phyloP scores from a whole-genome alignment of 2,113 vertebrate genomes.

The Bubo blakistoni region DNA sequence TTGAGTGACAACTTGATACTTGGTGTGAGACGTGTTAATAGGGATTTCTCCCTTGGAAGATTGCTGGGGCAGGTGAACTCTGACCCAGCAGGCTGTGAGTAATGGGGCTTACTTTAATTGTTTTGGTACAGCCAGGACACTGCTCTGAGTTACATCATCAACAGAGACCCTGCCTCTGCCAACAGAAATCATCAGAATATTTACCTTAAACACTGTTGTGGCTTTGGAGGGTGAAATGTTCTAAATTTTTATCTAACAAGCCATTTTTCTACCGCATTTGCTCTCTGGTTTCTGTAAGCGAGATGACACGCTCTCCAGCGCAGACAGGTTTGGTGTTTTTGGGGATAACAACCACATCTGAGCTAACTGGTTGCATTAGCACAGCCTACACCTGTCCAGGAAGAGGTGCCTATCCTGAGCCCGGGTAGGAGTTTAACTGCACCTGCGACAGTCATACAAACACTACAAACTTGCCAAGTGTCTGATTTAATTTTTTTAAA shows the following conservation, averaged over 20 bases:
- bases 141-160: not conserved
- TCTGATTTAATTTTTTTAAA: not conserved
- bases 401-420: not conserved
- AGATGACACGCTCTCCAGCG: rapidly evolving
- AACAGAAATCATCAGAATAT: not conserved
- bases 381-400: not conserved
- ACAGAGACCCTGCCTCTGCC: not conserved
- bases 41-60: not conserved
- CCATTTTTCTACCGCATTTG: not conserved
- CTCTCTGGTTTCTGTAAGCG: not conserved
- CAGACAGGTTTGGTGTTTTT: not conserved
- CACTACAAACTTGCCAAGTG: not conserved
- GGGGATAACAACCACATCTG: not conserved
- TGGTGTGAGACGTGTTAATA: rapidly evolving
- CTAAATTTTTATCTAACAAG: not conserved
- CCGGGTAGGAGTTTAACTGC: not conserved
- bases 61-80: not conserved
- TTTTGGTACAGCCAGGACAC: not conserved
- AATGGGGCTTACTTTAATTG: not conserved
- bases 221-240: not conserved
- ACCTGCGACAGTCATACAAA: not conserved
- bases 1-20: not conserved
- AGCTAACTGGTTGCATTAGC: not conserved
- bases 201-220: not conserved
- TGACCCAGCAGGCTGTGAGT: not conserved